Percentiles rank a stretch among this genome's conserved stretches.
phyloP scores from a whole-genome alignment of 2,113 vertebrate genomes.

The Cricetomys ansorgei region DNA sequence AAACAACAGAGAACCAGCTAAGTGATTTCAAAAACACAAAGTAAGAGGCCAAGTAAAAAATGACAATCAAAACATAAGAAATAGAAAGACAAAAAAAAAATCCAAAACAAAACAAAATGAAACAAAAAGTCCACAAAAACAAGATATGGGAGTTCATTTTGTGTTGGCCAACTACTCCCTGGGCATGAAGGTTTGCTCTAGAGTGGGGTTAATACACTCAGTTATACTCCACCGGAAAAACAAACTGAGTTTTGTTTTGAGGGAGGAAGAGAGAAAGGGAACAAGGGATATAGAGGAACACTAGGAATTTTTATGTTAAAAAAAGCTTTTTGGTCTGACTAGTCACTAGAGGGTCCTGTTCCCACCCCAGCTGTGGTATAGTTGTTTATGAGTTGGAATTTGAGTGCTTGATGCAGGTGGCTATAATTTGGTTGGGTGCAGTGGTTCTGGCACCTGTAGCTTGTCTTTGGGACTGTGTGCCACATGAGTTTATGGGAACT shows the following conservation, averaged over 20 bases:
- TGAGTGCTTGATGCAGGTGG: too few species aligned
- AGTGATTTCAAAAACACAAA: background rate
- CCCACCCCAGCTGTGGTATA: too few species aligned
- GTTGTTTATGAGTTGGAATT: too few species aligned
- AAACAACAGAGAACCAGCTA: background rate
- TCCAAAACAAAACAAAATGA: background rate
- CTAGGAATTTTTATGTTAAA: too few species aligned
- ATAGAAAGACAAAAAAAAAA: background rate
- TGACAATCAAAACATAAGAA: background rate
- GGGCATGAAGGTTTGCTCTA: background rate
- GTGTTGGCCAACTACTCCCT: background rate
- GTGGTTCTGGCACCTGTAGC: too few species aligned
- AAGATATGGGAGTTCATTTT: background rate
- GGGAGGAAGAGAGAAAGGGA: too few species aligned
- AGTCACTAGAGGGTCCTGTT: too few species aligned
- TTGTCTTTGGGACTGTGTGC: too few species aligned
- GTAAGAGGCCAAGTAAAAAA: background rate
- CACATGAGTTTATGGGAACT: too few species aligned
- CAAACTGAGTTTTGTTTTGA: background rate
- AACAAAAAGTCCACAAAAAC: background rate
- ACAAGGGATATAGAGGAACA: fast-evolving
- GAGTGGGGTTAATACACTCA: background rate
- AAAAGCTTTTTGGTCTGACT: too few species aligned
- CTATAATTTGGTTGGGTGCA: too few species aligned
- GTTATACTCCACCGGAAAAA: too few species aligned